Conservation (phyloP, 2,797 vertebrate genomes). For the Alauda arvensis region DNA sequence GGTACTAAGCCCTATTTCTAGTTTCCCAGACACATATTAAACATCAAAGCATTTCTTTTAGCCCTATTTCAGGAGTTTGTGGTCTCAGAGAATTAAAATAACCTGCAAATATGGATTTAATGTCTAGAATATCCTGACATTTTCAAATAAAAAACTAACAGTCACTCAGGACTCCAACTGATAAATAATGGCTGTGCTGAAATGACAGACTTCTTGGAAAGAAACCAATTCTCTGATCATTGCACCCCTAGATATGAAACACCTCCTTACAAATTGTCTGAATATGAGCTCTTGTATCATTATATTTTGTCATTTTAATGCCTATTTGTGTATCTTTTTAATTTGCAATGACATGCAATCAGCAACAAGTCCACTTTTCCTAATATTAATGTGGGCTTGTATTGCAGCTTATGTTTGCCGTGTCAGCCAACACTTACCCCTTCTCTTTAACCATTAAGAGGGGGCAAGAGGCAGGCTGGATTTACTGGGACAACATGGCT, state of each 20-base stretch:
- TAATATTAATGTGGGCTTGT: slow-evolving; percentile 56
- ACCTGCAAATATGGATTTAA: slow-evolving; percentile 59
- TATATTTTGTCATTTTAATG: slow-evolving; percentile 65
- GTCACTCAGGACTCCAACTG: slow-evolving; percentile 52
- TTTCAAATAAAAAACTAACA: slow-evolving; percentile 61
- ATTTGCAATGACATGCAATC: slow-evolving; percentile 52
- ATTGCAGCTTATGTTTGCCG: slow-evolving; percentile 45
- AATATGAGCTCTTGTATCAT: slow-evolving; percentile 59
- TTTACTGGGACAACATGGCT: neutral
- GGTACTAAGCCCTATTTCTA: slow-evolving; percentile 32
- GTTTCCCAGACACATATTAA: slow-evolving; percentile 45
- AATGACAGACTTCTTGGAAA: slow-evolving; percentile 69
- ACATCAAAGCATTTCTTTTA: slow-evolving; percentile 61
- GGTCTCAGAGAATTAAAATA: slow-evolving; percentile 62
- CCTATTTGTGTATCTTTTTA: slow-evolving; percentile 62
- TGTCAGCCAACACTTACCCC: slow-evolving; percentile 37
- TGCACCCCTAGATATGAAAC: slow-evolving; percentile 72
- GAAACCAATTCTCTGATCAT: slow-evolving; percentile 68
- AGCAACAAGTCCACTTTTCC: slow-evolving; percentile 59
- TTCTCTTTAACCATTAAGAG: neutral
- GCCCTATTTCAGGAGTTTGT: slow-evolving; percentile 48
- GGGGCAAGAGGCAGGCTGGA: neutral
- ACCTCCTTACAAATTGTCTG: slow-evolving; percentile 66
- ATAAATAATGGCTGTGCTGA: slow-evolving; percentile 70
- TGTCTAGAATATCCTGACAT: slow-evolving; percentile 63